Evolutionary conservation across 1,140 invertebrate species (phyloP).

Genomic region (Euwallacea similis): DNA sequence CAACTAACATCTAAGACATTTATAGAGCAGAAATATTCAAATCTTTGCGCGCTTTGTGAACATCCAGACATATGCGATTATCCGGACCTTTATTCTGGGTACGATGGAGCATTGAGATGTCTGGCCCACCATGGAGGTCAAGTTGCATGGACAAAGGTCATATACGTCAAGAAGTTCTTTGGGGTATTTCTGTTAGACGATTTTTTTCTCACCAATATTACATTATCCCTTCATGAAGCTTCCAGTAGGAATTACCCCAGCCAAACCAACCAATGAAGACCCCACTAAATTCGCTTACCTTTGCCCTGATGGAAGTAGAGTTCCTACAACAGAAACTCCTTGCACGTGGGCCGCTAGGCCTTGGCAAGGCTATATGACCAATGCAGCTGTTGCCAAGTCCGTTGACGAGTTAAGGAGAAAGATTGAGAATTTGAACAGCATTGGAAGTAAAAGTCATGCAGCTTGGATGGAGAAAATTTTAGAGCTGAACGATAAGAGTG

Average conservation of each 20-base stretch:
- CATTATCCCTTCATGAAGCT: conserved; percentile 48
- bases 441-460: conserved; percentile 56
- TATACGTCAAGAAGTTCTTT: conserved; percentile 76
- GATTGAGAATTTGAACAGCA: conserved; percentile 52
- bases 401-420: conserved; percentile 52
- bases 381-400: conserved; percentile 61
- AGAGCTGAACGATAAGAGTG: conserved; percentile 58
- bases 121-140: conserved; percentile 76
- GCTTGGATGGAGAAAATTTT: conserved; percentile 59
- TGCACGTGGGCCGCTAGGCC: conserved; percentile 78
- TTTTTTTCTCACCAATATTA: not conserved
- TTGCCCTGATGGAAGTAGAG: conserved; percentile 78
- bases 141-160: conserved; percentile 82
- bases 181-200: conserved; percentile 56
- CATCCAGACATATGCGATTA: conserved; percentile 75
- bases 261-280: conserved; percentile 57
- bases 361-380: conserved; percentile 75
- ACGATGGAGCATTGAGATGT: conserved; percentile 81
- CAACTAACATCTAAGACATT: conserved; percentile 3
- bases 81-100: conserved; percentile 79
- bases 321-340: conserved; percentile 65
- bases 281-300: conserved; percentile 70
- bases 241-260: conserved; percentile 60
- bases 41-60: conserved; percentile 74
- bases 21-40: conserved; percentile 67